Percentiles rank a stretch among this genome's conserved stretches.
Evolutionary conservation across 2,113 vertebrate species (phyloP).

Genomic region (Daphoenositta chrysoptera): DNA sequence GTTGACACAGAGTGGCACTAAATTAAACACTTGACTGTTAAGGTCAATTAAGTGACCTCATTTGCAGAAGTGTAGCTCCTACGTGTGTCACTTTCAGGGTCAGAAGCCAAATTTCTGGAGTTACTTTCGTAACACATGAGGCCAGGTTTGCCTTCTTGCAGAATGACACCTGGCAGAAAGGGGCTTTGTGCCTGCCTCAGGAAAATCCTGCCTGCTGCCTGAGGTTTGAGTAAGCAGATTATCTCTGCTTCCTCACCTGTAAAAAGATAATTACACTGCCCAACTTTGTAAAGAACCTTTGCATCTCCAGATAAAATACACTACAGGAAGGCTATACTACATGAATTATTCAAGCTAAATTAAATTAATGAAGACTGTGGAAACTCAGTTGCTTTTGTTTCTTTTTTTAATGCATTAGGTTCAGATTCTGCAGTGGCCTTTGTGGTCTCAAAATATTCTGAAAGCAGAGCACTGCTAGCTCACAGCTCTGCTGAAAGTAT

Average conservation of each 20-base stretch:
- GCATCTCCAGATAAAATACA: constrained; percentile 3
- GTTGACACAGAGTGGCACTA: background rate
- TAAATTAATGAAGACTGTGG: constrained; percentile 33
- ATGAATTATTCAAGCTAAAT: constrained; percentile 54
- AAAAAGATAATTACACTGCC: constrained; percentile 19
- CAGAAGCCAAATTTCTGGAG: background rate
- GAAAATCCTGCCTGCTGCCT: background rate
- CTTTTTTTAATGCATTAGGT: background rate
- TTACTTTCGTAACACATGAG: background rate
- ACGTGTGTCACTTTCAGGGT: background rate
- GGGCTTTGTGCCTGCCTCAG: background rate
- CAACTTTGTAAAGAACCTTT: background rate
- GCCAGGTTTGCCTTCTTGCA: background rate
- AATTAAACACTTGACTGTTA: background rate
- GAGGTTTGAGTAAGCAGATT: background rate
- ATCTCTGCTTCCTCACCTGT: constrained; percentile 16
- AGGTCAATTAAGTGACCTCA: background rate
- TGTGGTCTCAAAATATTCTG: constrained; percentile 14
- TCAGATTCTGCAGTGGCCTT: background rate
- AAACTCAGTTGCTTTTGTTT: constrained; percentile 44
- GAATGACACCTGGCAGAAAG: background rate
- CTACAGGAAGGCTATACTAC: background rate
- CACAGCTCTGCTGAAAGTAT: constrained; percentile 20
- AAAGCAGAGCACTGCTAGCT: background rate
- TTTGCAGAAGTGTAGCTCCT: background rate